These are phyloP conservation scores for Pteria penguin DNA, from an alignment of 2,888 invertebrate genomes.

Conservation along the genomic window DNA sequence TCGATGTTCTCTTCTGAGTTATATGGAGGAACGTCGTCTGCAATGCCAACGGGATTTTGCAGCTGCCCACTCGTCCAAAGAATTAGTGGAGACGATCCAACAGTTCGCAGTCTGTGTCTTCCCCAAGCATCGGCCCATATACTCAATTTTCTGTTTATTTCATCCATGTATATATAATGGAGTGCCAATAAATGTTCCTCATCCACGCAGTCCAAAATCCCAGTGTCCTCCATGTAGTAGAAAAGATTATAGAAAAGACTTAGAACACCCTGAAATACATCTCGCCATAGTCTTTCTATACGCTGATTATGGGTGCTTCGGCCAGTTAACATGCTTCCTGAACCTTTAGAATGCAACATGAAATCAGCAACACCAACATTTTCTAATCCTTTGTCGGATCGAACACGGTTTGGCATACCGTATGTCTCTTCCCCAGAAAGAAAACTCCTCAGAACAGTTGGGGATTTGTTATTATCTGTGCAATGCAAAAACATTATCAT, in stretches of 20 bases:
- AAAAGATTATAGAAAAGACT: conserved; percentile 38
- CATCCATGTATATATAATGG: conserved; percentile 22
- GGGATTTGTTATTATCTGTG: conserved; percentile 36
- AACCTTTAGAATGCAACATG: conserved; percentile 24
- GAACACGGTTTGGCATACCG: conserved; percentile 34
- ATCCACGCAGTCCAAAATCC: conserved; percentile 39
- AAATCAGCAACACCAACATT: conserved; percentile 34
- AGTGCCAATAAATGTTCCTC: conserved; percentile 34
- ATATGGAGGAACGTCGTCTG: too few relatives aligned
- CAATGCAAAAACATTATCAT: conserved; percentile 35
- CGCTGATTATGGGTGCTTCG: conserved; percentile 40
- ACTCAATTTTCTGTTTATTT: not conserved
- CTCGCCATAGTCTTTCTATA: conserved; percentile 46
- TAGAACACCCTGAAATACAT: conserved; percentile 45
- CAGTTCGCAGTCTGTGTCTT: not conserved
- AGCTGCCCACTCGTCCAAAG: too few relatives aligned
- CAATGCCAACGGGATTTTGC: too few relatives aligned
- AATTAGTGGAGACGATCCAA: not conserved
- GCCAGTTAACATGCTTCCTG: conserved; percentile 28
- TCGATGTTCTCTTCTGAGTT: too few relatives aligned
- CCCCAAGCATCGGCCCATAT: not conserved
- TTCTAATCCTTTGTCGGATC: conserved; percentile 47
- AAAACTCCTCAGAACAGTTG: conserved; percentile 35
- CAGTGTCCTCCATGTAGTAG: conserved; percentile 46
- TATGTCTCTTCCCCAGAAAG: conserved; percentile 11